Evolutionary conservation across 2,797 vertebrate species (phyloP), one percentile per base, ranked within the genome.

Genomic region (Helarctos malayanus): DNA sequence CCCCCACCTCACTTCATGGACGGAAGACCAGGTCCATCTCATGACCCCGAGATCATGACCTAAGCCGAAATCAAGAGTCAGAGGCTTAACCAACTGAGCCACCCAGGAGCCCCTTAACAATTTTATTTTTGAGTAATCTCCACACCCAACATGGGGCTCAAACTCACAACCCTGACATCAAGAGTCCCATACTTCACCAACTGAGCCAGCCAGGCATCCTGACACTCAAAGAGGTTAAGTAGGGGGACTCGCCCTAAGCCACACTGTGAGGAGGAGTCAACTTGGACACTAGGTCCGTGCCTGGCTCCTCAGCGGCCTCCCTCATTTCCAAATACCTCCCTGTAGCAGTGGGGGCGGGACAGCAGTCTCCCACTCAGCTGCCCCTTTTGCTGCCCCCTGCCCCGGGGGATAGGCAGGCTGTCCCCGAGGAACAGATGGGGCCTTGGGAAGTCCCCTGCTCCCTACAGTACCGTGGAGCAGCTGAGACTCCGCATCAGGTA

Each of bases 391-490:
- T 65, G 61, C 9, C n/a, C 54, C 41, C 23, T 1, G 0, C 47
- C 32, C n/a, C 35, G 1, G 2, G 5, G 32, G 27, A 2, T 41
- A 14, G 38, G 35, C 27, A 52, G 57, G 54, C 49, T 47, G 78
- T 82, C 68, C 80, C 59, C 49, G n/a, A 68, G 68, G 38, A 80
- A 57, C 32, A 18, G 9, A 29, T 6, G n/a, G 49, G 19, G 35
- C 19, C 65, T 23, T 8, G 5, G 65, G 18, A 52, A 54, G 29
- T 11, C 35, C 56, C 47, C 69, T n/a, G 27, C 13, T 27, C 29
- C 56, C 59, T 47, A 32, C 18, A n/a, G 18, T 97, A 99, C 99
- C 99, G 0, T 99, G 99, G 89, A 99, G 99, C 95, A 99, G 99
- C 86, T 98, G 96, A 0, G 99, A 98, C 7, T 98, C 98, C 89